A percentile compares a stretch with the other conserved stretches of the same genome.
These are phyloP conservation scores for Tetramorium simillimum DNA, from an alignment of 1,140 invertebrate species.

Conservation along the genomic window DNA sequence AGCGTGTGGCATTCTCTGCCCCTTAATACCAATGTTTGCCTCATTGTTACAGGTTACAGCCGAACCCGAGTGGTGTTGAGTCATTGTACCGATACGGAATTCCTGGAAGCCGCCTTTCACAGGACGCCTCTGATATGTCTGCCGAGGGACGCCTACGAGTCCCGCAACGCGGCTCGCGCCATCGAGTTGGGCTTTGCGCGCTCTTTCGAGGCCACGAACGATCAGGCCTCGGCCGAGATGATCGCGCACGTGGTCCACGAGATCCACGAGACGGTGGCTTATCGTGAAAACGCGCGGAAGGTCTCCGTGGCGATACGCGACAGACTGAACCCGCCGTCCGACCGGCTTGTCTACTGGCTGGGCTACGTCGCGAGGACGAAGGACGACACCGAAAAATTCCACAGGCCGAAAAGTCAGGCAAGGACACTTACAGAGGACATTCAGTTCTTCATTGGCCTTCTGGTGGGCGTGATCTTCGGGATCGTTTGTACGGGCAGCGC, in stretches of 20 bases:
- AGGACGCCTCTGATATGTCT: constrained; percentile 83
- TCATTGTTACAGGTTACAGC: constrained; percentile 76
- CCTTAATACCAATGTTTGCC: neutral
- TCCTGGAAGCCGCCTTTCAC: constrained; percentile 81
- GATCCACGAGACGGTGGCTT: constrained; percentile 75
- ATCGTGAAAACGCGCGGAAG: constrained; percentile 78
- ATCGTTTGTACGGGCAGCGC: constrained; percentile 36
- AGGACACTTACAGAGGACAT: constrained; percentile 78
- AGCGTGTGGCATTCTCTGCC: neutral
- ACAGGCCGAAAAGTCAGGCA: constrained; percentile 61
- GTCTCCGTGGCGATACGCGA: constrained; percentile 81
- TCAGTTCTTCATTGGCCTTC: constrained; percentile 77
- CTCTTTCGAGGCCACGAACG: constrained; percentile 62
- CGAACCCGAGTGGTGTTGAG: constrained; percentile 79
- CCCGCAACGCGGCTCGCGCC: constrained; percentile 75
- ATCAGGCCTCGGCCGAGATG: constrained; percentile 50
- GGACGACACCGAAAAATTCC: constrained; percentile 72
- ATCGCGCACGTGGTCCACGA: constrained; percentile 57
- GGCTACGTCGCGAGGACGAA: constrained; percentile 78
- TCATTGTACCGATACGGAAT: constrained; percentile 81
- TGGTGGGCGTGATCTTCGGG: constrained; percentile 77
- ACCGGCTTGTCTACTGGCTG: constrained; percentile 81
- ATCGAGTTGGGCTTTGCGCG: constrained; percentile 78
- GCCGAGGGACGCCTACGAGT: constrained; percentile 78
- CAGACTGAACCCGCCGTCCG: constrained; percentile 80